These are phyloP conservation scores for Philhelius pedissequus DNA, from an alignment of 2,888 invertebrate genomes.

Conservation along the genomic window DNA sequence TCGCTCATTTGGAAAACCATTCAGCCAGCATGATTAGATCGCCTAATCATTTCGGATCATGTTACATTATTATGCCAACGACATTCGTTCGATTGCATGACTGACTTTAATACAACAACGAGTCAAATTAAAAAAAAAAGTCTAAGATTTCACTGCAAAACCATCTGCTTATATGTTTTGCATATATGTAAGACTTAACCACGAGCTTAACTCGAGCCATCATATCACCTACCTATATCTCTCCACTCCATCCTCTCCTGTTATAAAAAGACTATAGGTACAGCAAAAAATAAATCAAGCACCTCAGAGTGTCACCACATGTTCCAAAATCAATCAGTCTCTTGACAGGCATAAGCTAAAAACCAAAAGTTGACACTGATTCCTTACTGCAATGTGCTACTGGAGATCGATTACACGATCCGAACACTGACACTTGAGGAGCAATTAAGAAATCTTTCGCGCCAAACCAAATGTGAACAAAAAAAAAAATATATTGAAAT, in stretches of 20 bases:
- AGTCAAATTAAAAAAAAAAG: neutral
- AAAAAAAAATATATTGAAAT: conserved; percentile 5
- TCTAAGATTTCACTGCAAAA: conserved; percentile 5
- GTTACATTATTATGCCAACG: conserved; percentile 18
- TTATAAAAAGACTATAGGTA: neutral
- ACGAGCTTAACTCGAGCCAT: conserved; percentile 60
- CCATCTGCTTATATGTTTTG: conserved; percentile 34
- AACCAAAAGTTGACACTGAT: conserved; percentile 66
- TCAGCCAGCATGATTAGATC: conserved; percentile 13
- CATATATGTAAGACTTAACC: conserved; percentile 18
- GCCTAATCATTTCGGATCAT: conserved; percentile 33
- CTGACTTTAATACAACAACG: neutral
- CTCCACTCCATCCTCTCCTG: neutral
- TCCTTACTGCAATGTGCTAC: conserved; percentile 63
- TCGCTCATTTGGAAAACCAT: conserved; percentile 49
- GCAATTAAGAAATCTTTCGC: conserved; percentile 67
- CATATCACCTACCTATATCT: conserved; percentile 25
- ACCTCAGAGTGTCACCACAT: conserved; percentile 59
- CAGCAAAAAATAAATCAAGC: neutral
- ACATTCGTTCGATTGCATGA: conserved; percentile 42
- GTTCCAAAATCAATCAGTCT: conserved; percentile 60
- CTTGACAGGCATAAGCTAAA: conserved; percentile 55
- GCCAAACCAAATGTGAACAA: conserved; percentile 32
- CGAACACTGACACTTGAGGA: conserved; percentile 51
- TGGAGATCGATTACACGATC: conserved; percentile 59